phyloP scores from a whole-genome alignment of 2,113 vertebrate genomes.

The Myocastor coypus region DNA sequence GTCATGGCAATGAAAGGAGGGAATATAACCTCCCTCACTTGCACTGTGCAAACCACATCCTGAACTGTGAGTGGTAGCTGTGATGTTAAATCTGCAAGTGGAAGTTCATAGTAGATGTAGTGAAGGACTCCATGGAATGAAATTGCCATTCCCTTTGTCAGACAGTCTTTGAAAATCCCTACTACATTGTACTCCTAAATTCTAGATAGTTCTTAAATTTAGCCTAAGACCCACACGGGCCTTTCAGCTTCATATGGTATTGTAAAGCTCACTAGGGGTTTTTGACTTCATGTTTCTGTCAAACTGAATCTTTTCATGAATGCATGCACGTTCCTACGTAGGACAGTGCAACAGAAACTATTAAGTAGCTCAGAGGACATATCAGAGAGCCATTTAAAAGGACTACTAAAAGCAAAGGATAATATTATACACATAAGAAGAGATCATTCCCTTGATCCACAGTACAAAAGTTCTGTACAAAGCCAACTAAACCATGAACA shows the following conservation, averaged over 20 bases:
- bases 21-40: not conserved
- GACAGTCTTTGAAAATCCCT: constrained; percentile 66
- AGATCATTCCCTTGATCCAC: constrained; percentile 71
- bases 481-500: constrained; percentile 39
- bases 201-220: constrained; percentile 18
- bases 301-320: constrained; percentile 63
- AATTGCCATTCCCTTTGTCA: not conserved
- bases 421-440: constrained; percentile 70
- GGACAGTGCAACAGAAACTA: constrained; percentile 57
- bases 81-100: not conserved
- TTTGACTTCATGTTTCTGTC: constrained; percentile 63
- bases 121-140: constrained; percentile 45
- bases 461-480: constrained; percentile 60
- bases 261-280: constrained; percentile 65
- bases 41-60: not conserved
- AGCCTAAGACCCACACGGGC: constrained; percentile 47
- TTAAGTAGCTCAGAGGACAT: constrained; percentile 57
- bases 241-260: constrained; percentile 57
- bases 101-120: constrained; percentile 67
- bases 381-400: constrained; percentile 69
- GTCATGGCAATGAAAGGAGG: not conserved
- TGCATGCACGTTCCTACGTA: constrained; percentile 20
- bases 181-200: constrained; percentile 56
- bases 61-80: not conserved
- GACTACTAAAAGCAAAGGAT: constrained; percentile 57